phyloP scores from a whole-genome alignment of 2,797 vertebrate genomes.

The Acanthornis magna region DNA sequence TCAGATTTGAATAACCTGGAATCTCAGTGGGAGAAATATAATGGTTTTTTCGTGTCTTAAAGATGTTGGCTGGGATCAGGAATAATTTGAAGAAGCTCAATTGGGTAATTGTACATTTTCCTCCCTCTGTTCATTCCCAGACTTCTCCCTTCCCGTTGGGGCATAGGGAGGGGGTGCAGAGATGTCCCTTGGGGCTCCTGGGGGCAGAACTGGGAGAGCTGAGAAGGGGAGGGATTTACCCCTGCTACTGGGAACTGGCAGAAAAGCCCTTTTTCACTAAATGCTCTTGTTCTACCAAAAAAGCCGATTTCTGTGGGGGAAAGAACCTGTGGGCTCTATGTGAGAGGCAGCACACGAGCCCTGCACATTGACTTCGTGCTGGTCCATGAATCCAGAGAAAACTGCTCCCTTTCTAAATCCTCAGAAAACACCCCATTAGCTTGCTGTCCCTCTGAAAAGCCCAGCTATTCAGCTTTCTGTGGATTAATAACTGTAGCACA shows the following conservation, averaged over 20 bases:
- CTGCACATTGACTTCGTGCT: background rate
- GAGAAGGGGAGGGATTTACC: background rate
- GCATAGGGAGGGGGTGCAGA: background rate
- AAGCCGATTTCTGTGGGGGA: accelerated
- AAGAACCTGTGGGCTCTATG: background rate
- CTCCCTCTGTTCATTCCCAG: background rate
- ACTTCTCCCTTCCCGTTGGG: accelerated
- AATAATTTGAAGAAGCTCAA: background rate
- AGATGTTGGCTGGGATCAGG: background rate
- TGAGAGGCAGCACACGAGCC: accelerated
- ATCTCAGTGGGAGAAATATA: background rate
- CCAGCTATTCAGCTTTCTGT: background rate
- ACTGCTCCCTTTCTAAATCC: background rate
- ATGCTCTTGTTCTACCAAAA: background rate
- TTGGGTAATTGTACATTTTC: background rate
- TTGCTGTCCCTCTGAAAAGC: background rate
- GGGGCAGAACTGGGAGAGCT: background rate
- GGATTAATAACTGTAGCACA: conserved; percentile 22
- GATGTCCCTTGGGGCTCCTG: background rate
- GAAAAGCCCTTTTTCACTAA: background rate
- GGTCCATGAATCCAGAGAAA: background rate
- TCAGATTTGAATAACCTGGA: conserved; percentile 14
- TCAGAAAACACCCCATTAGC: background rate
- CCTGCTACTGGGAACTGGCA: accelerated
- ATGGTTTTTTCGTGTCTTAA: background rate